Evolutionary conservation across 2,797 vertebrate species (phyloP).

Genomic region (Hoplostethus atlanticus): DNA sequence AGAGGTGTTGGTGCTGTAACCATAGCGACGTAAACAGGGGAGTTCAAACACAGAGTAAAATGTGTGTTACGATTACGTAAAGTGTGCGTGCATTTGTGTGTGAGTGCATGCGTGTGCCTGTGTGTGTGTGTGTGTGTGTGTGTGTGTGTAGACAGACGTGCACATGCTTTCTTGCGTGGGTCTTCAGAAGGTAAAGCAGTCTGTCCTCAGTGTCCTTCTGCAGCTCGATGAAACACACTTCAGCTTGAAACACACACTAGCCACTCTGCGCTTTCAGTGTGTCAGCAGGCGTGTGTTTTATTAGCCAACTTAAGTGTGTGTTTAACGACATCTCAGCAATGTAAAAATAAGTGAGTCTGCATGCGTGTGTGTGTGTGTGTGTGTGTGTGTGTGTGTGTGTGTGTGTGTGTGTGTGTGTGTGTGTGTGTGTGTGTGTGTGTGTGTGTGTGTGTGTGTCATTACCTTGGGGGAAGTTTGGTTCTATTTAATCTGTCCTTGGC

Average conservation of each 20-base stretch:
- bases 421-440: slow-evolving; percentile 16
- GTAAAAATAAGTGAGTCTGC: slow-evolving; percentile 45
- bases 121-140: slow-evolving; percentile 19
- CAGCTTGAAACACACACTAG: slow-evolving; percentile 27
- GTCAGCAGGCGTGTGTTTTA: slow-evolving; percentile 65
- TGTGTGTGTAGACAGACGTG: slow-evolving; percentile 7
- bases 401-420: too few species aligned
- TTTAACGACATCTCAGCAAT: slow-evolving; percentile 57
- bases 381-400: too few species aligned
- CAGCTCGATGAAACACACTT: slow-evolving; percentile 45
- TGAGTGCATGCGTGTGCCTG: slow-evolving; percentile 33
- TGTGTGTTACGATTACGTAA: slow-evolving; percentile 70
- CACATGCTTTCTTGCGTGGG: slow-evolving; percentile 41
- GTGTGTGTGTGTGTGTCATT: slow-evolving; percentile 19
- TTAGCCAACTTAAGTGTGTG: slow-evolving; percentile 55
- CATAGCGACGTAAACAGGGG: slow-evolving; percentile 76
- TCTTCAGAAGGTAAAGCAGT: slow-evolving; percentile 34
- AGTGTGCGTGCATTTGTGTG: slow-evolving; percentile 35
- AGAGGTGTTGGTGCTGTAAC: slow-evolving; percentile 74
- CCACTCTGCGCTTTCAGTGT: slow-evolving; percentile 42
- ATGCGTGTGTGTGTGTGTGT: background rate
- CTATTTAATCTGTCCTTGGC: slow-evolving; percentile 54
- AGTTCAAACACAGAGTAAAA: slow-evolving; percentile 77
- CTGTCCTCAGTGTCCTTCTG: slow-evolving; percentile 29
- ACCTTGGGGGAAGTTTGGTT: slow-evolving; percentile 27